Base-by-base conservation (phyloP, 2,797 vertebrate genomes). In the Sylvia borin region DNA sequence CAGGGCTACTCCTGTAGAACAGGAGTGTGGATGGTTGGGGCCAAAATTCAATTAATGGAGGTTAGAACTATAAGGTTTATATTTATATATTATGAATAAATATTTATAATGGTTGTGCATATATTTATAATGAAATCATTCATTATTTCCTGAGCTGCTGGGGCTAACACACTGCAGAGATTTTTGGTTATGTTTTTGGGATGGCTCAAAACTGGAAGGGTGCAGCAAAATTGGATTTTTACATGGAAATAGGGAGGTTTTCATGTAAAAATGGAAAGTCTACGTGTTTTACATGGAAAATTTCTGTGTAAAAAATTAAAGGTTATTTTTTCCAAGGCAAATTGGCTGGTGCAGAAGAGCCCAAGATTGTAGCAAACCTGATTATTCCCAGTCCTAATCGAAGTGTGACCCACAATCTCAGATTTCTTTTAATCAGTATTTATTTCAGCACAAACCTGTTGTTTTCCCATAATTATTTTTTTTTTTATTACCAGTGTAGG, bases 11-110 rank as follows among this genome's bases (percentile, higher is more conserved):
- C n/a, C 22, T 29, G n/a, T 24, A 1, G 31, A 21, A 17, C 31
- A 42, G 51, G 26, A 36, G 34, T 6, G 60, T 3, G 51, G 24
- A 13, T 24, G 25, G 25, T 25, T 60, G 13, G 15, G 20, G 5
- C 21, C 22, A 58, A 36, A 67, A 51, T 58, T 22, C 14, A 17
- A 2, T 43, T 6, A 18, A 26, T 43, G 3, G 3, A 43, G 43
- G 32, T 42, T 42, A 12, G 26, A 36, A 36, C 1, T 21, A 0
- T 1, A 3, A 14, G 4, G 26, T 36, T 58, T 10, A 16, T 15
- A n/a, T 55, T 55, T 57, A 24, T 34, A 21, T 13, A 21, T 21
- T 53, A 55, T 16, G 34, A 57, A 57, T 34, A 34, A 15, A 24
- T 57, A 22, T 24, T 55, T 19, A 24, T 48, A 40, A 36, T 36